Base-by-base conservation (phyloP, 1,140 invertebrate species). In the Cydia fagiglandana region DNA sequence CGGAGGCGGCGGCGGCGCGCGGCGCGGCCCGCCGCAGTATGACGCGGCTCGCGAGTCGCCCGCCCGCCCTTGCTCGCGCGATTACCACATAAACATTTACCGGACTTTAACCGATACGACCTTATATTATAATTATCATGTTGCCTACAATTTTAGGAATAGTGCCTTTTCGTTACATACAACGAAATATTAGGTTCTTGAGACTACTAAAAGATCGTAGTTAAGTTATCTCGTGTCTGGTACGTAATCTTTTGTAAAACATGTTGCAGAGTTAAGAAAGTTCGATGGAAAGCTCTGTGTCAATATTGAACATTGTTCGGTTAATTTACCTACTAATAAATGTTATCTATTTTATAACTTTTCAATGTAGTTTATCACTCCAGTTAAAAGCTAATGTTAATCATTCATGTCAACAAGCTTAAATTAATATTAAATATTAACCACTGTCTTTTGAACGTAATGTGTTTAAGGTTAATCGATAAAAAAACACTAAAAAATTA, bases 41-140 rank as follows among this genome's bases (percentile, higher is more conserved):
- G 89, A 90, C 88, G 89, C 87, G 88, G 83, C 83, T 78, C 78
- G 82, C 85, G 83, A 81, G 64, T 76, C 83, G 87, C 86, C 83
- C 84, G 86, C 84, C 86, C 83, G 87, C 84, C 76, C 76, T 56
- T 45, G 76, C 77, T 74, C 81, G 77, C 56, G 56, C 45, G 50
- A 73, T 73, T 80, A 76, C 83, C 47, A 81, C 81, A 75, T 77
- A 79, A 77, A 83, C 41, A 61, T 61, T 61, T 61, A 61, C 73
- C 73, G 34, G 50, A 41, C 50, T 61, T 56, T 64, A 38, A 34
- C 15, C 53, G 20, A 76, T 64, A 78, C 74, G 74, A 78, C 86
- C 77, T 76, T 83, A 53, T 74, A 74, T 56, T 80, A 83, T 84
- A 47, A 47, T 47, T 15, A 86, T 81, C 84, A 87, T 87, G 85